phyloP scores from a whole-genome alignment of 2,888 invertebrate genomes.

The Podabrus alpinus region DNA sequence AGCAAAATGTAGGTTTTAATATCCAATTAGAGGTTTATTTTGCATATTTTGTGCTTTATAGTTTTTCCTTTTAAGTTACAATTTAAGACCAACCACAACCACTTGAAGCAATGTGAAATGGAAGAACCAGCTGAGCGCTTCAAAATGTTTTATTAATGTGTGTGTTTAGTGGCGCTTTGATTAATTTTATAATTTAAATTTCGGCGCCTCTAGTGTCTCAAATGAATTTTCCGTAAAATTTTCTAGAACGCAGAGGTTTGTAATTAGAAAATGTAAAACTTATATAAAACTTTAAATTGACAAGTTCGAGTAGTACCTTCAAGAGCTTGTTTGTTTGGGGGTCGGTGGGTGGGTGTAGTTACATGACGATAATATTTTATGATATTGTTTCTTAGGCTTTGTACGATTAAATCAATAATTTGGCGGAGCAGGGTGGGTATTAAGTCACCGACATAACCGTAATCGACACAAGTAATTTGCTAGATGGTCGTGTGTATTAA shows the following conservation, averaged over 20 bases:
- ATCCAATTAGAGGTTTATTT: slow-evolving; percentile 11
- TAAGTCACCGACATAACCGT: neutral
- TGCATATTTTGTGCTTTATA: slow-evolving; percentile 9
- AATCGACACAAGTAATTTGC: neutral
- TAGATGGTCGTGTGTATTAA: slow-evolving; percentile 5
- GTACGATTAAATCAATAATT: neutral
- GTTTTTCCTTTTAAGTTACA: neutral
- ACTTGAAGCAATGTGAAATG: neutral
- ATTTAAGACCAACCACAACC: slow-evolving; percentile 6
- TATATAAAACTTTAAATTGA: slow-evolving; percentile 15
- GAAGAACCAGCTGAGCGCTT: neutral
- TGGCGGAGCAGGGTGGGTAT: neutral
- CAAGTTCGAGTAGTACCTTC: neutral
- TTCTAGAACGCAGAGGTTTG: slow-evolving; percentile 1
- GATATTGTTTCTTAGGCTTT: neutral
- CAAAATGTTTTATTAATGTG: slow-evolving; percentile 18
- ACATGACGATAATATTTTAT: neutral
- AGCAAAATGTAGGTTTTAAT: neutral
- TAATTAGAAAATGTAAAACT: slow-evolving; percentile 2
- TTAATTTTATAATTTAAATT: slow-evolving; percentile 18
- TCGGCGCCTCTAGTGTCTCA: slow-evolving; percentile 9
- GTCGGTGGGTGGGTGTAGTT: neutral
- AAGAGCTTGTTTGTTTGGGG: neutral
- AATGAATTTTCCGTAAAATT: slow-evolving; percentile 1
- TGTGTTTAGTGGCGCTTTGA: slow-evolving; percentile 20